Evolutionary conservation across 2,888 invertebrate species (phyloP).

Genomic region (Leptopilina syphax): DNA sequence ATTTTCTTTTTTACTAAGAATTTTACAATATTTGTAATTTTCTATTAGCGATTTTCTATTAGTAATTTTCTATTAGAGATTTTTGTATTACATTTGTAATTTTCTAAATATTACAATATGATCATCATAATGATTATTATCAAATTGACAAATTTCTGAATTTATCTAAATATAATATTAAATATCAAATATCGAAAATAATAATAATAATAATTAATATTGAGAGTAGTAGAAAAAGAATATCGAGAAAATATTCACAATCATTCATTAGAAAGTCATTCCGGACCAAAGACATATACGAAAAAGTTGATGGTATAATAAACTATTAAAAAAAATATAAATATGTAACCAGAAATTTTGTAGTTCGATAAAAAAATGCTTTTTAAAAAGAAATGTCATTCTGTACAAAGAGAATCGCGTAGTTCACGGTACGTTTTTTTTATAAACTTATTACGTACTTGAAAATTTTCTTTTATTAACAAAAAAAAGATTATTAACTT

Average conservation of each 20-base stretch:
- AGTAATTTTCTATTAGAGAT: no score
- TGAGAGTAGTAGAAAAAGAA: no score
- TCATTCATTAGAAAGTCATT: slow-evolving; percentile 13
- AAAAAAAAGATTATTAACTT: background rate
- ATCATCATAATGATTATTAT: background rate
- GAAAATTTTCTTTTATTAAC: background rate
- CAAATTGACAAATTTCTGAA: no score
- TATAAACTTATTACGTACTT: slow-evolving; percentile 13
- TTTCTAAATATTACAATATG: no score
- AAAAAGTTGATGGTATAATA: slow-evolving; percentile 29
- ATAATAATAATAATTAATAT: no score
- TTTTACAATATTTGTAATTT: slow-evolving; percentile 6
- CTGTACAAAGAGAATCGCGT: slow-evolving; percentile 9
- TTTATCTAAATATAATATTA: no score
- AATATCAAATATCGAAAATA: no score
- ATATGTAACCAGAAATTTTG: slow-evolving; percentile 11
- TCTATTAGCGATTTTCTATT: background rate
- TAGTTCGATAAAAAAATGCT: slow-evolving; percentile 6
- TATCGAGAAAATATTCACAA: background rate
- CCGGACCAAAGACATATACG: slow-evolving; percentile 7
- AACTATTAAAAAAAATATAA: background rate
- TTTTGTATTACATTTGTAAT: no score
- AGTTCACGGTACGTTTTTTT: background rate
- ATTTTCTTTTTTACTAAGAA: background rate
- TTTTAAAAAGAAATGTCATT: slow-evolving; percentile 6